Conservation (phyloP, 2,113 vertebrate genomes). For the Actenoides lindsayi region DNA sequence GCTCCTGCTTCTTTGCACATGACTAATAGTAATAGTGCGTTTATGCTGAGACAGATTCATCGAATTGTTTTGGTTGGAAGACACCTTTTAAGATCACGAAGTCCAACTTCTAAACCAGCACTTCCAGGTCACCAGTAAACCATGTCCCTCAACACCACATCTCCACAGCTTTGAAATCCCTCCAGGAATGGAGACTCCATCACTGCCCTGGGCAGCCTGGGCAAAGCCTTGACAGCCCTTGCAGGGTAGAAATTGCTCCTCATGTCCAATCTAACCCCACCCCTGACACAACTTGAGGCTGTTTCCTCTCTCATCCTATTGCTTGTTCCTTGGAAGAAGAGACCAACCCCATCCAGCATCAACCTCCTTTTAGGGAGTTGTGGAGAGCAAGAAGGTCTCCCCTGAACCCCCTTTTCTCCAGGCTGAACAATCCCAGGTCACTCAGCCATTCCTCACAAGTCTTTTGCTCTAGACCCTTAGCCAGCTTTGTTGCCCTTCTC, state of each 20-base stretch:
- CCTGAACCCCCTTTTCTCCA: too few species aligned
- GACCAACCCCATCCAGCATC: too few species aligned
- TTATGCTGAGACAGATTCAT: background rate
- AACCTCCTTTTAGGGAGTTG: too few species aligned
- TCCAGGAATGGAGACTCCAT: background rate
- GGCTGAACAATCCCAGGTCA: too few species aligned
- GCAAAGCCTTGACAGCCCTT: background rate
- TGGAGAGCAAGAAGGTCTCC: too few species aligned
- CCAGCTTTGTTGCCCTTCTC: background rate
- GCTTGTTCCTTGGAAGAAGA: too few species aligned
- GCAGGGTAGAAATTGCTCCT: background rate
- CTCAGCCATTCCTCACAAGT: too few species aligned
- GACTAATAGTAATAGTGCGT: background rate
- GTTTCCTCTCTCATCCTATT: background rate
- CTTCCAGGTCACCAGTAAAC: background rate
- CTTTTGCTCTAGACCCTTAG: too few species aligned
- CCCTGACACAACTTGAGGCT: background rate
- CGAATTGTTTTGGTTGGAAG: background rate
- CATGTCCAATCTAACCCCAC: background rate
- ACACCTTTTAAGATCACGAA: background rate
- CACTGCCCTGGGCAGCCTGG: background rate
- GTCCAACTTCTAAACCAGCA: background rate
- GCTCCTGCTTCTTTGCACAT: background rate
- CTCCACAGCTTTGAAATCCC: background rate
- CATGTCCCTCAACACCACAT: background rate